Base-by-base conservation (phyloP, 2,797 vertebrate species). In the Tachyglossus aculeatus region DNA sequence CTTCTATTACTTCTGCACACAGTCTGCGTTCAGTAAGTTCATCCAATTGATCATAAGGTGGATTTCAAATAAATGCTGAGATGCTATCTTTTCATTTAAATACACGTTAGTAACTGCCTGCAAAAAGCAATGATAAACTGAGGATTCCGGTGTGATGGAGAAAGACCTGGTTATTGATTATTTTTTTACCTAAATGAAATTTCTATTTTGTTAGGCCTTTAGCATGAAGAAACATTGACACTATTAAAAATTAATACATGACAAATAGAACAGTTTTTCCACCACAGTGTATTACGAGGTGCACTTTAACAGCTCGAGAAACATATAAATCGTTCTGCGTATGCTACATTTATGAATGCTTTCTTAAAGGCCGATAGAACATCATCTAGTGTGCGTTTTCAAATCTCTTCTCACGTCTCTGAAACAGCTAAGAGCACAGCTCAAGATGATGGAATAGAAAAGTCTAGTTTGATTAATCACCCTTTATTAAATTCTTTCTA, bases 261-360 rank as follows among this genome's bases (percentile, higher is more conserved):
- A 77, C 60, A 81, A 71, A 74, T 77, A 72, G 15, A 19, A 65
- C 24, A 40, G 14, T 7, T 72, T 74, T 77, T 62, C n/a, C 22
- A 70, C 65, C 66, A 57, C 67, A 70, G 74, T 74, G 67, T 71
- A 67, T 71, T 67, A 39, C 51, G 52, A 41, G 33, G 24, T 63
- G 13, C 37, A 2, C 66, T 82, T 79, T 74, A 71, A 77, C 62
- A 58, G 13, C 58, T 75, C 16, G 57, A 56, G 22, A 54, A 21
- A 61, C 24, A 59, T 25, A 34, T 52, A 80, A 80, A 77, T 69
- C 65, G 66, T 71, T 58, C 43, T 44, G 50, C 56, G 45, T 19
- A 62, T 77, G 52, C 22, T n/a, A n/a, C 64, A 74, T 74, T 82
- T 80, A 66, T 69, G 74, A 72, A 64, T 54, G 36, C 44, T 67